Evolutionary conservation across 2,888 invertebrate species (phyloP).

Genomic region (Phragmatobia fuliginosa): DNA sequence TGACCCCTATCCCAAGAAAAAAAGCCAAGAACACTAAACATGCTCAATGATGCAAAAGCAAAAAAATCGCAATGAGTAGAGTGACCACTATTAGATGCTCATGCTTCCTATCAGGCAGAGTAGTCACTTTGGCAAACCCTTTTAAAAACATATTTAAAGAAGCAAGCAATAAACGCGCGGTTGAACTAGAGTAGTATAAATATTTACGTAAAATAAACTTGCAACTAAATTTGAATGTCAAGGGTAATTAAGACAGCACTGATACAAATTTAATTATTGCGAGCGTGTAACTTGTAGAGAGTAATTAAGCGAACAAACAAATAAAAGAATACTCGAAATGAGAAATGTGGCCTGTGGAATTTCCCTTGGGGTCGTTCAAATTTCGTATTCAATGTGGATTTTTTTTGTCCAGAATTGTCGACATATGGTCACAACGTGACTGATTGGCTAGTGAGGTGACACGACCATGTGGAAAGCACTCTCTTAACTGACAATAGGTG

Average conservation of each 20-base stretch:
- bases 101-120: too few relatives aligned
- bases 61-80: too few relatives aligned
- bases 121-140: too few relatives aligned
- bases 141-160: not conserved
- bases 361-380: not conserved
- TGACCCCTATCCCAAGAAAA: too few relatives aligned
- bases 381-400: not conserved
- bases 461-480: too few relatives aligned
- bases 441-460: too few relatives aligned
- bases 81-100: too few relatives aligned
- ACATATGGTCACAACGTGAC: too few relatives aligned
- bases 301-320: not conserved
- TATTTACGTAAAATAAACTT: constrained; percentile 6
- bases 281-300: not conserved
- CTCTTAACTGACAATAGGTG: too few relatives aligned
- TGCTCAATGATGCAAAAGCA: too few relatives aligned
- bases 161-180: not conserved
- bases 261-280: not conserved
- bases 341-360: not conserved
- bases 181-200: not conserved
- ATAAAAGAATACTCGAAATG: not conserved
- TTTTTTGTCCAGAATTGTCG: too few relatives aligned
- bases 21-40: too few relatives aligned
- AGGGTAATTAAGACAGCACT: not conserved
- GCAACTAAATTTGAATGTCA: constrained; percentile 10